phyloP scores from a whole-genome alignment of 2,113 vertebrate genomes.

The Ammospiza nelsoni region DNA sequence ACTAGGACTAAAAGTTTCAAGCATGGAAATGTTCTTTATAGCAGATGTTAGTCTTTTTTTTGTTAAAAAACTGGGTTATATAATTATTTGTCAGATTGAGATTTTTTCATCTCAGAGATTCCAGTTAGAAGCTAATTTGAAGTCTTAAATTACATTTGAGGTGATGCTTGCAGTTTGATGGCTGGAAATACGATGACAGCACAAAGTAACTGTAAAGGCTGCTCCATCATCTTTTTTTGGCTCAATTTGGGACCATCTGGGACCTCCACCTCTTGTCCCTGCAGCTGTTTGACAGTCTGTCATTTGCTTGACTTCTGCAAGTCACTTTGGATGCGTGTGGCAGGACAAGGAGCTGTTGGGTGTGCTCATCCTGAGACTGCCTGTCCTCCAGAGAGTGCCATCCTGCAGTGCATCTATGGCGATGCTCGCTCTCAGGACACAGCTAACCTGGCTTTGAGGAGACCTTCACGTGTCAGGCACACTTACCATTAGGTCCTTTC shows the following conservation, averaged over 20 bases:
- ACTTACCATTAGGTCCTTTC: not conserved
- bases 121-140: constrained; percentile 19
- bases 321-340: not conserved
- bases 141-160: not conserved
- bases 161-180: constrained; percentile 8
- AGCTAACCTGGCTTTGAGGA: not conserved
- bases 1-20: not conserved
- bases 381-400: not conserved
- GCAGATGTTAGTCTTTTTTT: not conserved
- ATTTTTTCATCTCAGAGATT: not conserved
- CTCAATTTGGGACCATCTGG: not conserved
- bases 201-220: not conserved
- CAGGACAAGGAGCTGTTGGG: not conserved
- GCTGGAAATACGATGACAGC: not conserved
- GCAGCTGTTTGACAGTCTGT: not conserved
- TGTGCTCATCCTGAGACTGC: not conserved
- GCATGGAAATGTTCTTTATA: not conserved
- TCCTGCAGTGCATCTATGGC: not conserved
- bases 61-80: not conserved
- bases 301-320: not conserved
- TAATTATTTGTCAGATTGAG: not conserved
- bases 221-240: not conserved
- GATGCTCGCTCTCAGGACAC: not conserved
- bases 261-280: not conserved
- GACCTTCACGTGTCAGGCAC: not conserved